Percentiles rank a stretch among this genome's conserved stretches.
Conservation (phyloP, 2,797 vertebrate genomes). For the Serranus cabrilla region DNA sequence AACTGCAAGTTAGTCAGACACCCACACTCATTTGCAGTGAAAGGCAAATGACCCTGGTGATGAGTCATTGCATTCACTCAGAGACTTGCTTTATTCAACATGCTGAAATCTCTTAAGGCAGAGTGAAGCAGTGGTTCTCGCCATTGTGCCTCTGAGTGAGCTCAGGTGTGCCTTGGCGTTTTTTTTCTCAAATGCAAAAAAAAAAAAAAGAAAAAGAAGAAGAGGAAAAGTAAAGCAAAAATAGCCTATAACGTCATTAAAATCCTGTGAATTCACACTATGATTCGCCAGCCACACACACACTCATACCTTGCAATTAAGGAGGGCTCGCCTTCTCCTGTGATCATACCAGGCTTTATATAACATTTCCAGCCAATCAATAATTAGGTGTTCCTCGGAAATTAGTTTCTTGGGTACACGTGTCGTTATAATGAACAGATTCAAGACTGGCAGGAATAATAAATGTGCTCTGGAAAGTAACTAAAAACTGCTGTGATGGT, state of each 20-base stretch:
- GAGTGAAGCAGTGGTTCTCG: conserved; percentile 59
- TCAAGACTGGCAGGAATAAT: conserved; percentile 3
- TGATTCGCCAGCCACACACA: conserved; percentile 28
- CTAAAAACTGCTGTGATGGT: background rate
- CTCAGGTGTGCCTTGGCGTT: conserved; percentile 63
- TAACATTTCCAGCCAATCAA: conserved; percentile 34
- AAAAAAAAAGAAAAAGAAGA: background rate
- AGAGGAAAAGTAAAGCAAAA: conserved; percentile 38
- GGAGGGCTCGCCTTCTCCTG: conserved; percentile 8
- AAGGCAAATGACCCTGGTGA: conserved; percentile 87
- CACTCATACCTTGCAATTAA: conserved; percentile 17
- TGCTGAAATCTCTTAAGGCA: conserved; percentile 72
- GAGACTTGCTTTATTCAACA: conserved; percentile 79
- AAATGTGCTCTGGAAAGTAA: background rate
- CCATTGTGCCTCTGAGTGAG: conserved; percentile 59
- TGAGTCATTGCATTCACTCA: conserved; percentile 86
- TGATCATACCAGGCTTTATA: conserved; percentile 7
- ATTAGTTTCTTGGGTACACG: conserved; percentile 13
- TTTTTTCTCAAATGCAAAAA: conserved; percentile 39
- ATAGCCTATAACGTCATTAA: conserved; percentile 42
- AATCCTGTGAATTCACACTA: conserved; percentile 37
- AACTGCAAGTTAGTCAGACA: conserved; percentile 86
- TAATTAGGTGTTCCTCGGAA: conserved; percentile 19
- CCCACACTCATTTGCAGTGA: conserved; percentile 89
- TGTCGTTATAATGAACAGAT: conserved; percentile 4